phyloP scores from a whole-genome alignment of 2,113 vertebrate genomes.

The Limanda limanda region DNA sequence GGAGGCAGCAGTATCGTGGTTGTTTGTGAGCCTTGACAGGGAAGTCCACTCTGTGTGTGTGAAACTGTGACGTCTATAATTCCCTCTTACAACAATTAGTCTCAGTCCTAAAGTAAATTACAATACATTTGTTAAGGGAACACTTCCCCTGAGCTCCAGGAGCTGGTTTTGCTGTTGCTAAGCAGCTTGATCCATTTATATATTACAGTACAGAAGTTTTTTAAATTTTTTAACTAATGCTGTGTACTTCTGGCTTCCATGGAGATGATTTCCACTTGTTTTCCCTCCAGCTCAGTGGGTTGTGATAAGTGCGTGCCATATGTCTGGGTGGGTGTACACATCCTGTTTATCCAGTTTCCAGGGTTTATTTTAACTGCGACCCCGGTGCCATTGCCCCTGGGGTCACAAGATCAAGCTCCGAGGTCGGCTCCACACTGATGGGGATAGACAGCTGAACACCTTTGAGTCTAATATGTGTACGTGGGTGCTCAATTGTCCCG shows the following conservation, averaged over 20 bases:
- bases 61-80: slow-evolving; percentile 14
- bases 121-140: slow-evolving; percentile 25
- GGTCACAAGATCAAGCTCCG: slow-evolving; percentile 50
- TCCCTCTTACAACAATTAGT: slow-evolving; percentile 20
- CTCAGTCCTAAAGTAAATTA: slow-evolving; percentile 45
- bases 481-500: slow-evolving; percentile 12
- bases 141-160: slow-evolving; percentile 8
- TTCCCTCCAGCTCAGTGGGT: slow-evolving; percentile 21
- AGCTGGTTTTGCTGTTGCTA: slow-evolving; percentile 58
- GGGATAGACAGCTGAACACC: slow-evolving; percentile 75
- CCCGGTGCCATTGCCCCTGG: slow-evolving; percentile 28
- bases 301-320: slow-evolving; percentile 66
- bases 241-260: background rate
- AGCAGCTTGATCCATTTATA: slow-evolving; percentile 60
- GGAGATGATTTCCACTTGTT: slow-evolving; percentile 16
- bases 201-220: slow-evolving; percentile 24
- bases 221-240: background rate
- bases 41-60: slow-evolving; percentile 9
- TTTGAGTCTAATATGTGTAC: slow-evolving; percentile 35
- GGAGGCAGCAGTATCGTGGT: background rate
- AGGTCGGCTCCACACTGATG: slow-evolving; percentile 58
- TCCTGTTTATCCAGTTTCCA: slow-evolving; percentile 72
- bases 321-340: slow-evolving; percentile 64
- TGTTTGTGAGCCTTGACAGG: slow-evolving; percentile 6
- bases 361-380: slow-evolving; percentile 74